Conservation (phyloP, 2,888 invertebrate species). For the Torymus texanus region DNA sequence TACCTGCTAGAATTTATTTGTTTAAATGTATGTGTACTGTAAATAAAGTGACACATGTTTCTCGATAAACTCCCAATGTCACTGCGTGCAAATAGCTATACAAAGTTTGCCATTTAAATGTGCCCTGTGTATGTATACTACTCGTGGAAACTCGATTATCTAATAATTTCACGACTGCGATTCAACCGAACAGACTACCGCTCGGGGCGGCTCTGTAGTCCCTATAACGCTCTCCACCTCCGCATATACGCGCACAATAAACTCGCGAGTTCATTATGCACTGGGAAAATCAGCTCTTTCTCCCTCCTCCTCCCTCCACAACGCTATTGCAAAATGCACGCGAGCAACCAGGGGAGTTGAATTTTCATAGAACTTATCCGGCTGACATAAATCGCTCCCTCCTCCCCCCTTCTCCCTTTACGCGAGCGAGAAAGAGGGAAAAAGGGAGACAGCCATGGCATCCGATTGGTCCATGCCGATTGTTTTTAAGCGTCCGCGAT, state of each 20-base stretch:
- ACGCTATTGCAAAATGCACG: constrained; percentile 1
- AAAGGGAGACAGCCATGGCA: not conserved
- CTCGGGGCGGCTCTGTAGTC: not conserved
- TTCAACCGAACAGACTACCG: constrained; percentile 25
- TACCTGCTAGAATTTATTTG: too few species aligned
- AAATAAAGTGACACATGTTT: not conserved
- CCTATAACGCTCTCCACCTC: constrained; percentile 22
- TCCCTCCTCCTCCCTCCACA: not conserved
- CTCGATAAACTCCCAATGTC: not conserved
- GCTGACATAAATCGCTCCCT: constrained; percentile 33
- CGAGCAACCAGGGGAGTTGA: constrained; percentile 9
- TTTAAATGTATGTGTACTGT: not conserved
- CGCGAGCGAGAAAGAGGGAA: not conserved
- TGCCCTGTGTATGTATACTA: not conserved
- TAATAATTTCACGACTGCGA: constrained; percentile 33
- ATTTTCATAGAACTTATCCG: constrained; percentile 52
- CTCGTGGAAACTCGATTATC: constrained; percentile 21
- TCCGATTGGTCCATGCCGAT: constrained; percentile 46
- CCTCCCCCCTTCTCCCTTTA: not conserved
- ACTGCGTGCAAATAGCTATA: not conserved
- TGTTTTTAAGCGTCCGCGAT: constrained; percentile 53
- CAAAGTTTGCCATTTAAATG: constrained; percentile 5
- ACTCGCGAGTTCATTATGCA: constrained; percentile 50
- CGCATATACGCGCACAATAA: constrained; percentile 19
- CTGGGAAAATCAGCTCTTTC: constrained; percentile 41